phyloP scores from a whole-genome alignment of 2,797 vertebrate genomes.

The Rhinoraja longicauda region DNA sequence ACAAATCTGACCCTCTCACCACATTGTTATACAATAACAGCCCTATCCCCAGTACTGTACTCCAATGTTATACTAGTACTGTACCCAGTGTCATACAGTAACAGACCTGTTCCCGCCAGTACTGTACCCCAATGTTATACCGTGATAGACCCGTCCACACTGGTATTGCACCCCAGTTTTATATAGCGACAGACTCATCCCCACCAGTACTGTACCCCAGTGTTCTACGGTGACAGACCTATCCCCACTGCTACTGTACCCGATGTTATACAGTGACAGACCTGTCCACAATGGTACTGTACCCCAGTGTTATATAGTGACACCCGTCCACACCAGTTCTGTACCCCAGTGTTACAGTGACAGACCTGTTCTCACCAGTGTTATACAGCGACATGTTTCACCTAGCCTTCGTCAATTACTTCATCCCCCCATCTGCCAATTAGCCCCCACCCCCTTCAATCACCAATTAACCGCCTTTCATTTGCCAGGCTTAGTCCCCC shows the following conservation, averaged over 20 bases:
- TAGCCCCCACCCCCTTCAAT: no score
- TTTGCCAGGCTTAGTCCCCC: no score
- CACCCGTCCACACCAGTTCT: no score
- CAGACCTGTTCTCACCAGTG: no score
- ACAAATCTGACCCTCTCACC: conserved; percentile 41
- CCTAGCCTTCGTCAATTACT: no score
- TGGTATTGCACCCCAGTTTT: neutral
- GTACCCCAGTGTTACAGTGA: neutral
- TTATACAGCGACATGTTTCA: no score
- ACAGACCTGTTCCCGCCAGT: neutral
- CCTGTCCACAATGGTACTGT: neutral
- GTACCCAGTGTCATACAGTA: neutral
- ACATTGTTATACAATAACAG: conserved; percentile 18
- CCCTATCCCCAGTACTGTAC: neutral
- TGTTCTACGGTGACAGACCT: neutral
- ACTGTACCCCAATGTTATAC: neutral
- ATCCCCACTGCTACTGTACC: neutral
- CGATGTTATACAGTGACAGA: neutral
- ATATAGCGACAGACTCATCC: no score
- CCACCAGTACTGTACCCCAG: neutral
- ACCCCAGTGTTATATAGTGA: neutral
- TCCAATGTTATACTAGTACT: neutral
- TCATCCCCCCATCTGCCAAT: no score
- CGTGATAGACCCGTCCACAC: conserved; percentile 4
- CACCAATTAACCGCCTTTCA: no score